phyloP scores from a whole-genome alignment of 2,888 invertebrate genomes.

The Caenorhabditis drosophilae region DNA sequence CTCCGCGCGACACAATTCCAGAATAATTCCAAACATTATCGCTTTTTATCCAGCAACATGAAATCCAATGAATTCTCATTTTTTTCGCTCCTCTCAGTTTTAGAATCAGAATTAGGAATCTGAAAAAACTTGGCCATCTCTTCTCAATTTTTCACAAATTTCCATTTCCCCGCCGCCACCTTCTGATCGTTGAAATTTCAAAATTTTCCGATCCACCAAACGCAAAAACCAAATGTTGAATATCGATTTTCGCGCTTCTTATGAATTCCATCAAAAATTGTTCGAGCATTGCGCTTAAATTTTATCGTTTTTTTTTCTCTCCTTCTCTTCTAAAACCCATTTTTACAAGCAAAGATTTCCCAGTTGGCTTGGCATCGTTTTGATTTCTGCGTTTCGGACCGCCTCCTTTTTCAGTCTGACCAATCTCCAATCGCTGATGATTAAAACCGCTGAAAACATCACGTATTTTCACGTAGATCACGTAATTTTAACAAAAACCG shows the following conservation, averaged over 20 bases:
- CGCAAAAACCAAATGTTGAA: constrained; percentile 25
- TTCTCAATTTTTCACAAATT: neutral
- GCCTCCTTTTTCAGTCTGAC: neutral
- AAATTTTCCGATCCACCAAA: constrained; percentile 16
- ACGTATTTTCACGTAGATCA: neutral
- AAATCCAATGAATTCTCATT: constrained; percentile 3
- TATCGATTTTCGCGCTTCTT: constrained; percentile 1
- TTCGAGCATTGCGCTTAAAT: neutral
- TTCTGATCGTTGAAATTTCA: constrained; percentile 3
- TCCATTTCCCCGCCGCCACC: neutral
- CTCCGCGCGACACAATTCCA: too few relatives aligned
- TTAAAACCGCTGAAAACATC: neutral
- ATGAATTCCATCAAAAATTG: too few relatives aligned
- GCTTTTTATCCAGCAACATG: neutral
- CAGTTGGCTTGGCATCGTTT: constrained; percentile 10
- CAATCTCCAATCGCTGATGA: constrained; percentile 31
- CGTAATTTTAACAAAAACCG: neutral
- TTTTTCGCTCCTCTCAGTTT: neutral
- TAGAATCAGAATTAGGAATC: neutral
- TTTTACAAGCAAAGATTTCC: constrained; percentile 21
- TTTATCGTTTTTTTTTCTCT: neutral
- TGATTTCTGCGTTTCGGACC: constrained; percentile 3
- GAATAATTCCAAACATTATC: too few relatives aligned
- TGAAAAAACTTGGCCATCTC: neutral
- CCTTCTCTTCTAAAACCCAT: neutral